Evolutionary conservation across 2,888 invertebrate species (phyloP).

Genomic region (Formica aserva): DNA sequence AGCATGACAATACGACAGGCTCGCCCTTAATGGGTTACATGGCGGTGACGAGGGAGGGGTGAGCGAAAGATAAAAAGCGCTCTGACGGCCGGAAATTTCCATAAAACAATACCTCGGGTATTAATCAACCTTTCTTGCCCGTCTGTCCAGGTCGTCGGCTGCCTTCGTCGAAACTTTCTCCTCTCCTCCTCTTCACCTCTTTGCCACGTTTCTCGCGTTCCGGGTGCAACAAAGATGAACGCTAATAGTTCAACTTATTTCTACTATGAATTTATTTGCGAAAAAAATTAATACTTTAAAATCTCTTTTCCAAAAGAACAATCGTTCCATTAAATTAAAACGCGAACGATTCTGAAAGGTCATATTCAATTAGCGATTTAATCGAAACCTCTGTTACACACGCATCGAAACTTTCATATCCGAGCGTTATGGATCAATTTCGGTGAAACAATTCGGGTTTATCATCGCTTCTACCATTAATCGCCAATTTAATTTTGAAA

Average conservation of each 20-base stretch:
- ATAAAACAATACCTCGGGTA: constrained; percentile 80
- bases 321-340: constrained; percentile 51
- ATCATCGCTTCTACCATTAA: constrained; percentile 46
- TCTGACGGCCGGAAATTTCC: constrained; percentile 76
- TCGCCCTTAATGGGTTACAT: constrained; percentile 71
- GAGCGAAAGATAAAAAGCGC: constrained; percentile 69
- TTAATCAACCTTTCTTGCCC: constrained; percentile 80
- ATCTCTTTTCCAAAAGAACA: neutral
- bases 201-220: neutral
- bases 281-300: neutral
- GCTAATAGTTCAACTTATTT: constrained; percentile 62
- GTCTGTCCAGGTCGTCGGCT: constrained; percentile 64
- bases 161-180: constrained; percentile 29
- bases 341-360: constrained; percentile 28
- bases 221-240: constrained; percentile 29
- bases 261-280: constrained; percentile 18
- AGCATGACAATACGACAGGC: constrained; percentile 76
- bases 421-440: constrained; percentile 47
- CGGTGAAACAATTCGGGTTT: constrained; percentile 29
- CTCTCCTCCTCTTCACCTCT: neutral
- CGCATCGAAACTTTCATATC: neutral
- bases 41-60: constrained; percentile 32
- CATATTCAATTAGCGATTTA: constrained; percentile 62
- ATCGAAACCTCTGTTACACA: constrained; percentile 50
- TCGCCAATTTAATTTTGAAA: constrained; percentile 27